Evolutionary conservation across 2,888 invertebrate species (phyloP), one percentile per base, ranked within the genome.

Genomic region (Drosophila tripunctata): DNA sequence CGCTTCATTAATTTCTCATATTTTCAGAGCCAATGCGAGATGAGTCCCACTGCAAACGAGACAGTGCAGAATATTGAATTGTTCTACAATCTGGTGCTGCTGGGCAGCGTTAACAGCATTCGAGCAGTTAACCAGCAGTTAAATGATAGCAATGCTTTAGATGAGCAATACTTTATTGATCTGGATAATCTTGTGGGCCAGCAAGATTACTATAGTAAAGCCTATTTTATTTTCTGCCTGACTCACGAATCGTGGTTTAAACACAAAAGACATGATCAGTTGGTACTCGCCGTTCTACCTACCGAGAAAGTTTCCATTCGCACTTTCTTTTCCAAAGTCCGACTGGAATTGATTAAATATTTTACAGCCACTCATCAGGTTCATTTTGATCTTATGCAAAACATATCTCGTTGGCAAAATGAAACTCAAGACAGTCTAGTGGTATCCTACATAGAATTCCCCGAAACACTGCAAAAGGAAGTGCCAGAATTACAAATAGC

Each of bases 251-350:
- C 62, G 5, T 10, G 72, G n/a, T n/a, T n/a, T n/a, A n/a, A n/a
- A n/a, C n/a, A n/a, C 2, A n/a, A 35, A 0, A 27, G n/a, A 3
- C 40, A 62, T 0, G 76, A 84, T n/a, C 57, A 38, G 12, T 35
- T 80, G 10, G 27, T 78, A 1, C 8, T 36, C 4, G 57, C 66
- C 19, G 45, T 84, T 22, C 33, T 84, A 17, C 81, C 84, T 0
- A 35, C 10, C n/a, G 84, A 81, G 27, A 78, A 76, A 41, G 10
- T 15, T n/a, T 36, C 36, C n/a, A 84, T 84, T 10, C 67, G 84
- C 0, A 44, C 27, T 4, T 84, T 84, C 19, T 81, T 68, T 8
- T 2, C 30, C 1, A 51, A 67, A 6, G 55, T 64, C 2, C 43
- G 44, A 1, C 3, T 17, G 0, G 51, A 64, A 12, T 30, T 81